phyloP scores from a whole-genome alignment of 1,140 invertebrate species.

The Trachelipus rathkii region DNA sequence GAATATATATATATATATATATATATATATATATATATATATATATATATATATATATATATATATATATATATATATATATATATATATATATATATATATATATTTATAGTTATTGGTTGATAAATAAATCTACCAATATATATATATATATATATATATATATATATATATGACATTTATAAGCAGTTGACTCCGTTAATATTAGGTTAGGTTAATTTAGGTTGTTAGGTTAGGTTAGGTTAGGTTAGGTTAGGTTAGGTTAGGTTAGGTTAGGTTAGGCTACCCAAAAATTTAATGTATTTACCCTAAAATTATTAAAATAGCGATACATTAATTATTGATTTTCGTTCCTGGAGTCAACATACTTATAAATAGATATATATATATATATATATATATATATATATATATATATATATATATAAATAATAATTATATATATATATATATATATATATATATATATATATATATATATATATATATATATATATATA shows the following conservation, averaged over 20 bases:
- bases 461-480: slow-evolving; percentile 14
- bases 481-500: background rate
- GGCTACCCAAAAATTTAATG: background rate
- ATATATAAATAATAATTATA: background rate
- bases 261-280: background rate
- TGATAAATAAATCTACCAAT: too few species aligned
- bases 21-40: slow-evolving; percentile 15
- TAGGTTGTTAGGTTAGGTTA: background rate
- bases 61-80: slow-evolving; percentile 11
- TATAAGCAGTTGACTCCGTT: too few species aligned
- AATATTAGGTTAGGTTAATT: too few species aligned
- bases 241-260: background rate
- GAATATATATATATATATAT: background rate
- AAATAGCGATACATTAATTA: too few species aligned
- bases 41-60: slow-evolving; percentile 15
- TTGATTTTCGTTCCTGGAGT: too few species aligned
- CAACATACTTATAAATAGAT: background rate
- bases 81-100: slow-evolving; percentile 15
- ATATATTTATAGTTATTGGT: background rate
- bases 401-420: slow-evolving; percentile 13
- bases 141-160: background rate
- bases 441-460: slow-evolving; percentile 14
- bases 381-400: slow-evolving; percentile 7
- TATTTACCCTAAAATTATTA: too few species aligned
- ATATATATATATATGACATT: slow-evolving; percentile 12